Conservation (phyloP, 2,113 vertebrate species). For the Hucho hucho region DNA sequence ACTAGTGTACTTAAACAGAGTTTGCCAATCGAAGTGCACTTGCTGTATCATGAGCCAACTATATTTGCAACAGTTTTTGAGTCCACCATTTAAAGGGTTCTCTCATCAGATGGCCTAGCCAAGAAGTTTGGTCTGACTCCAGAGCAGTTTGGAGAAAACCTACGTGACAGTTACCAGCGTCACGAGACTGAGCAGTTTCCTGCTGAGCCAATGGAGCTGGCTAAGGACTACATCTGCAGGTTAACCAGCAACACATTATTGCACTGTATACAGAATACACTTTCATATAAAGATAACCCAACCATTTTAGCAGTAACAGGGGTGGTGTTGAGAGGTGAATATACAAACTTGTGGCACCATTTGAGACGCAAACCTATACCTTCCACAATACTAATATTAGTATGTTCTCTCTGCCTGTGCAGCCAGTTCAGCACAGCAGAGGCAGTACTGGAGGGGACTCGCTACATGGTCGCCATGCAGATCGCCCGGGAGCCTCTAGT, state of each 20-base stretch:
- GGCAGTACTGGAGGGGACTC: conserved; percentile 91
- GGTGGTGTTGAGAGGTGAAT: neutral
- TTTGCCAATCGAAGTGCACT: too few species aligned
- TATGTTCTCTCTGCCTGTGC: conserved; percentile 18
- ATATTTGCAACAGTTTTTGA: neutral
- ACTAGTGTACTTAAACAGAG: neutral
- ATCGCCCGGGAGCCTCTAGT: conserved; percentile 95
- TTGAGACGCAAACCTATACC: too few species aligned
- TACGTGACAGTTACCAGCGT: conserved; percentile 96
- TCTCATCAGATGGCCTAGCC: conserved; percentile 86
- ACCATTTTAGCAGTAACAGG: too few species aligned
- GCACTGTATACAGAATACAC: neutral
- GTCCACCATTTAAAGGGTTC: neutral
- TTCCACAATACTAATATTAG: neutral
- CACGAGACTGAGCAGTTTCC: conserved; percentile 98
- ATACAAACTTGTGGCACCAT: neutral
- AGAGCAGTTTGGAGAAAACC: conserved; percentile 97
- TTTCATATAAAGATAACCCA: too few species aligned
- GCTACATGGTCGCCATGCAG: conserved; percentile 98
- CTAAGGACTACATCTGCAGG: conserved; percentile 97
- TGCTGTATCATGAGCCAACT: neutral
- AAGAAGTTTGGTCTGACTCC: conserved; percentile 98
- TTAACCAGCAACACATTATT: conserved; percentile 32
- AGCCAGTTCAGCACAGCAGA: conserved; percentile 92
- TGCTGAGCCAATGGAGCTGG: conserved; percentile 92